Base-by-base conservation (phyloP, 1,140 invertebrate species). In the Heliconius hermathena region DNA sequence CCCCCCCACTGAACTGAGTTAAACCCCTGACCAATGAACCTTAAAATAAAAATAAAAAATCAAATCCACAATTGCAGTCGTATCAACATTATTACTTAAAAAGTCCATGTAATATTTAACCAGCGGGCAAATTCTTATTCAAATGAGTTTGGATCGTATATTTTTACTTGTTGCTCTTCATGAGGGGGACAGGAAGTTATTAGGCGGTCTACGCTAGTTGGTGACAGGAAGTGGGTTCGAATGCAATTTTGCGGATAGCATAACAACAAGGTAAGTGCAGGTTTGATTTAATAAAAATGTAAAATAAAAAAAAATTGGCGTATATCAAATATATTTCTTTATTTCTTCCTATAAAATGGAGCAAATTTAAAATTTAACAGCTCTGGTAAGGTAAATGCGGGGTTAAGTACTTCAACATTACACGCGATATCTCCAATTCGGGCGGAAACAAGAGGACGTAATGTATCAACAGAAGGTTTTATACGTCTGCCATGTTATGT, bases 61-160 rank as follows among this genome's bases (percentile, higher is more conserved):
- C 4, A 70, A 71, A 57, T n/a, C 49, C 26, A 71, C 26, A 18
- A 18, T 38, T 18, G 4, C 49, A 22, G 71, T 71, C 79, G 16
- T 76, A 78, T 85, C 84, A 79, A 79, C 52, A 52, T 52, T 66
- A 79, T 77, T 52, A 52, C 29, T 66, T 29, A 60, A 74, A 26
- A 71, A n/a, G 41, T n/a, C 74, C 71, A 36, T 77, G 38, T 73
- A 77, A 80, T 81, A 79, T 81, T 66, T 46, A 83, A 76, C 73
- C 82, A 75, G 46, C 82, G 74, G 76, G 75, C 74, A 78, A 84
- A 76, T 80, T 71, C 57, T 78, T 83, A 84, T 81, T 77, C 79
- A 84, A 84, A 84, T 84, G 80, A 81, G 80, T 57, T 76, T 72
- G 46, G 29, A 38, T 74, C 54, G 38, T 49, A 46, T 46, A 33